Conservation (phyloP, 2,113 vertebrate species). For the Brachyistius frenatus region DNA sequence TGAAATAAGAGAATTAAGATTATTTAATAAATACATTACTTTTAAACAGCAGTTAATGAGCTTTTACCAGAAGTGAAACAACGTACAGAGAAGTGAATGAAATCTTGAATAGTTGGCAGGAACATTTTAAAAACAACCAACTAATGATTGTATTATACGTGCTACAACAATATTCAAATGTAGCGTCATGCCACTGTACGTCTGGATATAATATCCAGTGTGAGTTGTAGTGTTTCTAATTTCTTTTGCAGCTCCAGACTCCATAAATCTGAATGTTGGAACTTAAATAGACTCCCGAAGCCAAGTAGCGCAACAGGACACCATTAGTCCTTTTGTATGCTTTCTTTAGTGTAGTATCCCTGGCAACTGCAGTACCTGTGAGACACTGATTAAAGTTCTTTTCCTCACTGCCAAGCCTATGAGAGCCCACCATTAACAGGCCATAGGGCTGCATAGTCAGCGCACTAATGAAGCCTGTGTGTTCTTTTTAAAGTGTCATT, state of each 20-base stretch:
- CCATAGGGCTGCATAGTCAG: constrained; percentile 61
- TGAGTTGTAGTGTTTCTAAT: constrained; percentile 27
- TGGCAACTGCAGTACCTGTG: constrained; percentile 77
- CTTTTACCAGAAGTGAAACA: background rate
- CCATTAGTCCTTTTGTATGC: constrained; percentile 74
- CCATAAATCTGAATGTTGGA: constrained; percentile 62
- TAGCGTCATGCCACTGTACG: background rate
- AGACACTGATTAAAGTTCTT: constrained; percentile 77
- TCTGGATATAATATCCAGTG: constrained; percentile 1
- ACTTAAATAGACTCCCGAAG: constrained; percentile 48
- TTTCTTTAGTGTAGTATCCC: constrained; percentile 73
- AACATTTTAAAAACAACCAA: constrained; percentile 7
- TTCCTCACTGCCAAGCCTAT: constrained; percentile 67
- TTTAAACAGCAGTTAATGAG: constrained; percentile 14
- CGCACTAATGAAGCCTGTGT: constrained; percentile 71
- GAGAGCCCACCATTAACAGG: constrained; percentile 67
- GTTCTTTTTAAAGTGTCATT: constrained; percentile 75
- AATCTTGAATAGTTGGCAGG: background rate
- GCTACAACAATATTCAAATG: constrained; percentile 2
- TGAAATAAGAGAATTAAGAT: no score
- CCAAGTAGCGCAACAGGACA: constrained; percentile 71
- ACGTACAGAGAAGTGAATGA: background rate
- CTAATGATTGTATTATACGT: constrained; percentile 3
- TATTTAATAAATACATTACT: background rate
- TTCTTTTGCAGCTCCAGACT: constrained; percentile 44